phyloP scores from a whole-genome alignment of 35 echinoderm and acorn worm genomes.

The Heliocidaris erythrogramma region DNA sequence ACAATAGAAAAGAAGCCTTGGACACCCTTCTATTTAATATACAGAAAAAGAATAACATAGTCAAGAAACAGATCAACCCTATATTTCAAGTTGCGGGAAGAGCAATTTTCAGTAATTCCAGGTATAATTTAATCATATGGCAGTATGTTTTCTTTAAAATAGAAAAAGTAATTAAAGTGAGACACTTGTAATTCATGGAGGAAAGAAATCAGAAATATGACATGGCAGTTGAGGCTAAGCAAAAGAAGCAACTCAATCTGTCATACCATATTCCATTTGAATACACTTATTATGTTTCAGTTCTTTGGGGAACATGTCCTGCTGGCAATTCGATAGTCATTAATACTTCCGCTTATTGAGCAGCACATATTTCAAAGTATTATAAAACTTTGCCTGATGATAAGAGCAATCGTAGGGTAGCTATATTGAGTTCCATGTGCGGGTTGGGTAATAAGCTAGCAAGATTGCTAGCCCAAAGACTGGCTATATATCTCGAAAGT shows the following conservation, averaged over 20 bases:
- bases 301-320: not conserved
- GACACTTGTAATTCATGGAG: not conserved
- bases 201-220: not conserved
- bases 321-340: not conserved
- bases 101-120: not conserved
- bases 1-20: not conserved
- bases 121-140: not conserved
- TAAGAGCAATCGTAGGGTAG: not conserved
- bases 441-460: not conserved
- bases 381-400: not conserved
- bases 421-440: not conserved
- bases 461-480: not conserved
- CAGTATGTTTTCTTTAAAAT: not conserved
- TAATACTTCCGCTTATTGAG: not conserved
- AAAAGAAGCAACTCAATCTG: not conserved
- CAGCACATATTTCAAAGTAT: not conserved
- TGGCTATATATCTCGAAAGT: not conserved
- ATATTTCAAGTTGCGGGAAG: not conserved
- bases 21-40: not conserved
- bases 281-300: not conserved
- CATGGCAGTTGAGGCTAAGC: not conserved
- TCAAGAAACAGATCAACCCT: not conserved
- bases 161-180: too few relatives aligned
- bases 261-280: not conserved
- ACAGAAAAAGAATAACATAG: not conserved